Base-by-base conservation (phyloP, 2,113 vertebrate species). In the Tenrec ecaudatus region DNA sequence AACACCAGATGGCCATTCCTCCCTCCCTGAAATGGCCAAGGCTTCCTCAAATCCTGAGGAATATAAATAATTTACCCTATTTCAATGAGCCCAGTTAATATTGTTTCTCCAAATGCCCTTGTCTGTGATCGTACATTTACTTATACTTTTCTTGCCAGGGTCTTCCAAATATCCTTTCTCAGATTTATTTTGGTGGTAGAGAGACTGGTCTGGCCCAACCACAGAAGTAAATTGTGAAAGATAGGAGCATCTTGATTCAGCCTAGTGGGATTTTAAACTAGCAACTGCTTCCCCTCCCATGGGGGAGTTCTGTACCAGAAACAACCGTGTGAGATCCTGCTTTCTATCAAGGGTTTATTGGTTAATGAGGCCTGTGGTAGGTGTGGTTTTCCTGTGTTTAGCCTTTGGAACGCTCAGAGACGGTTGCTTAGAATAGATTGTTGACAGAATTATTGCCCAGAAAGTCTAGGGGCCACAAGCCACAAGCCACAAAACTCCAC, bases 331-430 rank as follows among this genome's bases (percentile, higher is more conserved):
- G 40, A 96, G 86, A 92, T 75, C n/a, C 88, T 97, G 88, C 82
- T 91, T 96, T 93, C 91, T 88, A 96, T 97, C 82, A 95, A 73
- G 57, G 23, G 91, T 97, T 97, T 96, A 91, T 96, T 95, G 91
- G 88, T 94, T 97, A 96, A 97, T 95, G 90, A 97, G 82, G 10
- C 43, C 89, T 97, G 96, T 79, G 93, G 94, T 38, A 95, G 33
- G 11, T 95, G 93, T 95, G 92, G 90, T 95, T 98, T 98, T 97
- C 94, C 95, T 96, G 29, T 97, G 53, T 97, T 97, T 96, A 76
- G 93, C 82, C 93, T 96, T 95, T 95, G 93, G 92, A 93, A 62
- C 57, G 53, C 82, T 90, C 62, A 73, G 69, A 95, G 64, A 93
- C 71, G 97, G 88, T 97, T 97, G 79, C 68, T 80, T 89, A 47